Evolutionary conservation across 2,113 vertebrate species (phyloP), one percentile per base, ranked within the genome.

Genomic region (Cyphomyrus plagiostoma): DNA sequence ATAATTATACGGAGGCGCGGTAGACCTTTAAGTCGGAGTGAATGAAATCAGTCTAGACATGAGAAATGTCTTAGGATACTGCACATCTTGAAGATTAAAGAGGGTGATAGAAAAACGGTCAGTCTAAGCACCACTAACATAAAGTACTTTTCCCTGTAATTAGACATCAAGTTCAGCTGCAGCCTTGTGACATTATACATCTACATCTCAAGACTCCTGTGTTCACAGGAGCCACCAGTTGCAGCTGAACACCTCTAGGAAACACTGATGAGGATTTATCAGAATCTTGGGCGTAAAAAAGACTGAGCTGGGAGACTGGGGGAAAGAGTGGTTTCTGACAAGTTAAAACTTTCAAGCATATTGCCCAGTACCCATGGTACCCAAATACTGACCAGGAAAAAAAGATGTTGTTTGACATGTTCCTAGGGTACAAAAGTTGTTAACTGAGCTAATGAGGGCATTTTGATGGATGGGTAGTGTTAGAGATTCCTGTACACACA

Each of bases 11-110:
- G 4, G 82, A n/a, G 46, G 82, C 17, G 17, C 49, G 21, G 82
- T 1, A 23, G 82, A 85, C 46, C 42, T 48, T 85, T 48, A 49
- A 42, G 35, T 80, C 74, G 19, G 39, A 42, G 30, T 42, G 45
- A 85, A 85, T 49, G 74, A 85, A 48, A 85, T 85, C 74, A 39
- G 74, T 80, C 82, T 48, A 49, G 82, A 85, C 82, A 48, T 49
- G 82, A 49, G 48, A 85, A 45, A 85, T 85, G 35, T 80, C 21
- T 83, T 49, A 26, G 82, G 21, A 26, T 85, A 11, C 35, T 83
- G 80, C 35, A 83, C 19, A 42, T 83, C 39, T 46, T 39, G 35
- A 23, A 83, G 42, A 85, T 85, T 85, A 26, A 86, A 86, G 48
- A 49, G 45, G 9, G 19, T 26, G 42, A 85, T 49, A 10, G 42